These are phyloP conservation scores for Pampusana beccarii DNA, from an alignment of 2,113 vertebrate species.

Conservation along the genomic window DNA sequence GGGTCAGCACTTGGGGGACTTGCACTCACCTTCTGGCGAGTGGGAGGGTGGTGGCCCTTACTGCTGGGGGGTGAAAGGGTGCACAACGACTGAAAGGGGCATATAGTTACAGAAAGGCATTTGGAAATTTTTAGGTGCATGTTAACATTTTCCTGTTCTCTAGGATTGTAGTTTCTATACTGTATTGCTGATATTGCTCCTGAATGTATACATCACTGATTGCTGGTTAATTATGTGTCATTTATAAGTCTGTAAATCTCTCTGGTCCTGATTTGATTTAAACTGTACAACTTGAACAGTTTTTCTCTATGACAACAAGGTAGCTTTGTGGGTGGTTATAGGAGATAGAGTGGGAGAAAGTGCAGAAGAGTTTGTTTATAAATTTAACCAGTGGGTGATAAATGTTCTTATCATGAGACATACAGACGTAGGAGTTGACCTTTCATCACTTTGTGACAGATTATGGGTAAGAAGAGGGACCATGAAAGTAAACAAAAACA, in stretches of 20 bases:
- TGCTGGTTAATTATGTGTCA: background rate
- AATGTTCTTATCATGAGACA: background rate
- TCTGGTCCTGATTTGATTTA: background rate
- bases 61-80: rapidly evolving
- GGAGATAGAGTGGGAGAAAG: background rate
- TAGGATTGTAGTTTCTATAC: background rate
- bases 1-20: background rate
- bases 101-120: background rate
- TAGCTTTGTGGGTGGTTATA: background rate
- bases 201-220: background rate
- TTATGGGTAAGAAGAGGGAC: background rate
- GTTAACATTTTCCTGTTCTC: background rate
- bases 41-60: background rate
- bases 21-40: background rate
- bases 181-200: background rate
- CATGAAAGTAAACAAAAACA: background rate
- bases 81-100: background rate
- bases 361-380: background rate
- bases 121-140: background rate
- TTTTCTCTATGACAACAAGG: background rate
- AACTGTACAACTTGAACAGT: background rate
- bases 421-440: background rate
- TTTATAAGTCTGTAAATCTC: background rate
- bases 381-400: background rate
- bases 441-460: background rate